Evolutionary conservation across 2,113 vertebrate genomes (phyloP).

Genomic region (Xiphophorus maculatus): DNA sequence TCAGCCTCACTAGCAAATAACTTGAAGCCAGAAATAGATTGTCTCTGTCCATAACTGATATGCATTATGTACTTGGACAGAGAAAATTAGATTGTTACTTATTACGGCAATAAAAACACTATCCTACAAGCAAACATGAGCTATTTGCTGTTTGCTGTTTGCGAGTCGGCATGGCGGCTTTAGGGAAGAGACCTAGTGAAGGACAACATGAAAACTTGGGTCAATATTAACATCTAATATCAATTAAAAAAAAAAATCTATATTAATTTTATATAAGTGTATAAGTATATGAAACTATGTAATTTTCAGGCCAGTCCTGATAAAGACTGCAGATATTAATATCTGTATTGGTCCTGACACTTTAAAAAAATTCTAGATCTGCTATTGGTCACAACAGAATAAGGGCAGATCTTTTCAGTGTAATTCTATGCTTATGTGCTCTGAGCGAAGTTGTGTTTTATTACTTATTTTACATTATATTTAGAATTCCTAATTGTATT

Average conservation of each 20-base stretch:
- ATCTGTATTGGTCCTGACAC: too few relatives aligned
- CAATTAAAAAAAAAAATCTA: too few relatives aligned
- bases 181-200: not conserved
- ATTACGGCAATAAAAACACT: not conserved
- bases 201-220: not conserved
- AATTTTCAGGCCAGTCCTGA: not conserved
- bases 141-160: not conserved
- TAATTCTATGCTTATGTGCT: too few relatives aligned
- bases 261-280: not conserved
- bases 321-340: not conserved
- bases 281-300: not conserved
- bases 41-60: not conserved
- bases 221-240: too few relatives aligned
- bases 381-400: too few relatives aligned
- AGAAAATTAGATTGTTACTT: not conserved
- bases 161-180: not conserved
- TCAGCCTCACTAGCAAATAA: not conserved
- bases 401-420: too few relatives aligned
- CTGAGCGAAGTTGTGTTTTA: too few relatives aligned
- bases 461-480: too few relatives aligned
- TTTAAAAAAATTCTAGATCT: too few relatives aligned
- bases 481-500: too few relatives aligned
- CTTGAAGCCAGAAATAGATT: not conserved
- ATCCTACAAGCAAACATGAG: not conserved
- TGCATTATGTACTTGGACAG: not conserved